Evolutionary conservation across 1,140 invertebrate species (phyloP), one percentile per base, ranked within the genome.

Genomic region (Holcopasites calliopsidis): DNA sequence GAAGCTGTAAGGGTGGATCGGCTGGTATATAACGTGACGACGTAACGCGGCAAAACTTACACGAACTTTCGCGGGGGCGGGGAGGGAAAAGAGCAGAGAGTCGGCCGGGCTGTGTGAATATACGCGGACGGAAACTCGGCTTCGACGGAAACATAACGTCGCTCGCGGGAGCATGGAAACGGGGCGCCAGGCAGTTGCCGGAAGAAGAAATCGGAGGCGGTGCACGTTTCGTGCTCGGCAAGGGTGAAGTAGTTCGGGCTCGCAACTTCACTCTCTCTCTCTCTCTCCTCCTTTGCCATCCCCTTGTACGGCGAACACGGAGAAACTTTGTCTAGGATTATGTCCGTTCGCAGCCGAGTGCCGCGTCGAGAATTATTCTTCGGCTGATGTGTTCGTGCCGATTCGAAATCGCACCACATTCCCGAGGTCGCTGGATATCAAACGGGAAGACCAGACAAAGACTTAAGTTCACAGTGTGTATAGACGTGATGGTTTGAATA

Each of bases 141-240:
- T 79, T 83, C 80, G 79, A 83, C 80, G 81, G 81, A 83, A 82
- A 83, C 74, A 82, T 73, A 83, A 82, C 79, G 79, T 74, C 79
- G 78, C 73, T 82, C 73, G 77, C 77, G 73, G 72, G 69, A 76
- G 75, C 79, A 69, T 38, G 64, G 64, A 82, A 82, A 82, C 74
- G 79, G 42, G 52, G 58, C 75, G 79, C 58, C 50, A 79, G 70
- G 76, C 69, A 84, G 76, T 72, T 62, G 66, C 74, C 52, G 62
- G 65, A 73, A 80, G 80, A 83, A 80, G 65, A 68, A 73, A 78
- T 76, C 73, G 72, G 52, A 69, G 80, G 61, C 54, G 68, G 68
- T 73, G 69, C 62, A 69, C 66, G 80, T 74, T 61, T 82, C 72
- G 65, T 54, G 62, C 50, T 49, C 60, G 31, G 49, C 57, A 57